Conservation (phyloP, 1,140 invertebrate species). For the Theocolax elegans region DNA sequence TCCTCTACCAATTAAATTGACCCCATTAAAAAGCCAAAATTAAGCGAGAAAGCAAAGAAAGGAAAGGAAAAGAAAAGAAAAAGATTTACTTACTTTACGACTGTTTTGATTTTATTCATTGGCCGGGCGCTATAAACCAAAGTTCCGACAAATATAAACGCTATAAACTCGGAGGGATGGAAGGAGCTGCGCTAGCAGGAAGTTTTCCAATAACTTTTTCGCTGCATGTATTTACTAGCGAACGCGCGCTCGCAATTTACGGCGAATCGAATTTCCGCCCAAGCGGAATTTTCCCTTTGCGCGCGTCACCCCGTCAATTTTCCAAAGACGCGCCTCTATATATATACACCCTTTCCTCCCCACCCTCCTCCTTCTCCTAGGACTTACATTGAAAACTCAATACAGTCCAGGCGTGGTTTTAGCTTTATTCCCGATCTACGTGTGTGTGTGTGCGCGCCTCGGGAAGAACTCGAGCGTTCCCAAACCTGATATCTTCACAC, state of each 20-base stretch:
- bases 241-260: conserved; percentile 34
- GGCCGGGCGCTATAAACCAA: not conserved
- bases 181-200: too few relatives aligned
- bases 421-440: conserved; percentile 32
- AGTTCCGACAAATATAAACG: conserved; percentile 14
- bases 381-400: conserved; percentile 51
- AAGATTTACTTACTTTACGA: conserved; percentile 4
- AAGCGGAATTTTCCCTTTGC: conserved; percentile 27
- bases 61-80: not conserved
- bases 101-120: conserved; percentile 23
- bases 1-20: too few relatives aligned
- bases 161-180: not conserved
- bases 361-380: too few relatives aligned
- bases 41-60: too few relatives aligned
- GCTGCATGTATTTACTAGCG: conserved; percentile 28
- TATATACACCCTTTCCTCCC: too few relatives aligned
- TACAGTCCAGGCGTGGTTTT: conserved; percentile 40
- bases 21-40: too few relatives aligned
- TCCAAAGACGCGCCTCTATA: too few relatives aligned
- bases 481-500: too few relatives aligned
- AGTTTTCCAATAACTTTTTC: conserved; percentile 40
- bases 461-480: conserved; percentile 33
- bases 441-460: conserved; percentile 1
- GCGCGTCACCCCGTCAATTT: conserved; percentile 10
- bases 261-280: conserved; percentile 21